Evolutionary conservation across 2,797 vertebrate genomes (phyloP).

Genomic region (Hirundo rustica): DNA sequence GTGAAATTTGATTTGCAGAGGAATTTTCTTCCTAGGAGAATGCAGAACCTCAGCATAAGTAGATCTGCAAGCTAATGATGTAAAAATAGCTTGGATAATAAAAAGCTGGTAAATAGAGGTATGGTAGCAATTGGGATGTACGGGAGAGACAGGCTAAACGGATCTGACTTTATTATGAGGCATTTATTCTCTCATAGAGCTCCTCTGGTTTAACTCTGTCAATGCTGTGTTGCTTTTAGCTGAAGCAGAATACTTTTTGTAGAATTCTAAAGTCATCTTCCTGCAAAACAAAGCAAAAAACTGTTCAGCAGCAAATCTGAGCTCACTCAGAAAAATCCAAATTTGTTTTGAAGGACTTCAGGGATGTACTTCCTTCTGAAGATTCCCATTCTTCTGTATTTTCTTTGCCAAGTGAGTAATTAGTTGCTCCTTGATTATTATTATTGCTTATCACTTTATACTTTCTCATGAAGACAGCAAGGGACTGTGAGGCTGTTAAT

Average conservation of each 20-base stretch:
- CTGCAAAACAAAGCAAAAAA: background rate
- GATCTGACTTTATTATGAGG: background rate
- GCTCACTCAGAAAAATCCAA: background rate
- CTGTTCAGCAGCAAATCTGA: background rate
- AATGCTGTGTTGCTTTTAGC: background rate
- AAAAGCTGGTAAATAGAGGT: slow-evolving; percentile 6
- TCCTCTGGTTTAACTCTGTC: background rate
- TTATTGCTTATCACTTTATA: slow-evolving; percentile 16
- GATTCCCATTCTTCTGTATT: background rate
- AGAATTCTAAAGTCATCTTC: background rate
- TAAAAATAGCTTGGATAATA: slow-evolving; percentile 21
- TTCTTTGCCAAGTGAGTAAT: slow-evolving; percentile 21
- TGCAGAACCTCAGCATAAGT: background rate
- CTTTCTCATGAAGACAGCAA: slow-evolving; percentile 22
- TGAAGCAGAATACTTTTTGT: background rate
- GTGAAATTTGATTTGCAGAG: background rate
- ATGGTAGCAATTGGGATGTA: background rate
- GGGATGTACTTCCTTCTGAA: slow-evolving; percentile 4
- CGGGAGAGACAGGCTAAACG: background rate
- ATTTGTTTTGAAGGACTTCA: background rate
- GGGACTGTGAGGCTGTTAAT: slow-evolving; percentile 10
- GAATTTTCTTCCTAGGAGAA: slow-evolving; percentile 5
- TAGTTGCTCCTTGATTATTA: slow-evolving; percentile 21
- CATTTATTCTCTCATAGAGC: background rate
- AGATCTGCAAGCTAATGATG: background rate